These are phyloP conservation scores for Agrochola litura DNA, from an alignment of 2,888 invertebrate species.

Conservation along the genomic window DNA sequence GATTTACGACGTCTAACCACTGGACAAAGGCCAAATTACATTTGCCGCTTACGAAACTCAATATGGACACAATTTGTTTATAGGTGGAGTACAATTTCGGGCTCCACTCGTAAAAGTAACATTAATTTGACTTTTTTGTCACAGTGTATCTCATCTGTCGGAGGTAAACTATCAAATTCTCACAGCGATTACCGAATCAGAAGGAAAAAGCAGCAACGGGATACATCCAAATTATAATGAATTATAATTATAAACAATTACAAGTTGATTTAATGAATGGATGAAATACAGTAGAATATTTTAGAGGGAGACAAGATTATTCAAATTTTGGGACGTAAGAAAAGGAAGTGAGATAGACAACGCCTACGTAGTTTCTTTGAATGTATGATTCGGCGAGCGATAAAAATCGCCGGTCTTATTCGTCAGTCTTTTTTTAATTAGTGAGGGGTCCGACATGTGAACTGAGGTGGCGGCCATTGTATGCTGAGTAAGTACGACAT, in stretches of 20 bases:
- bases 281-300: slow-evolving; percentile 77
- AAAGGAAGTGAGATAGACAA: slow-evolving; percentile 81
- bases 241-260: slow-evolving; percentile 90
- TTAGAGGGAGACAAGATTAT: slow-evolving; percentile 77
- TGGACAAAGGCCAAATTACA: slow-evolving; percentile 66
- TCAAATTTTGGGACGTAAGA: slow-evolving; percentile 71
- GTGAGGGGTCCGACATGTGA: slow-evolving; percentile 88
- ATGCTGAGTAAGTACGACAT: slow-evolving; percentile 85
- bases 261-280: slow-evolving; percentile 85
- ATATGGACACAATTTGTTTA: slow-evolving; percentile 52
- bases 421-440: slow-evolving; percentile 90
- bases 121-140: slow-evolving; percentile 49
- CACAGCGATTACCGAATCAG: slow-evolving; percentile 81
- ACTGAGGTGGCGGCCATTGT: slow-evolving; percentile 87
- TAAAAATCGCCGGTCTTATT: slow-evolving; percentile 90
- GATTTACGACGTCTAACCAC: slow-evolving; percentile 79
- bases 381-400: slow-evolving; percentile 88
- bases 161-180: slow-evolving; percentile 86
- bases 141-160: slow-evolving; percentile 39
- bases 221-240: slow-evolving; percentile 84
- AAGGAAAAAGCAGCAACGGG: slow-evolving; percentile 80
- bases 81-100: slow-evolving; percentile 47
- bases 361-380: slow-evolving; percentile 87
- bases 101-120: slow-evolving; percentile 16
- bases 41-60: slow-evolving; percentile 42